Evolutionary conservation across 2,113 vertebrate genomes (phyloP), one percentile per base, ranked within the genome.

Genomic region (Isichthys henryi): DNA sequence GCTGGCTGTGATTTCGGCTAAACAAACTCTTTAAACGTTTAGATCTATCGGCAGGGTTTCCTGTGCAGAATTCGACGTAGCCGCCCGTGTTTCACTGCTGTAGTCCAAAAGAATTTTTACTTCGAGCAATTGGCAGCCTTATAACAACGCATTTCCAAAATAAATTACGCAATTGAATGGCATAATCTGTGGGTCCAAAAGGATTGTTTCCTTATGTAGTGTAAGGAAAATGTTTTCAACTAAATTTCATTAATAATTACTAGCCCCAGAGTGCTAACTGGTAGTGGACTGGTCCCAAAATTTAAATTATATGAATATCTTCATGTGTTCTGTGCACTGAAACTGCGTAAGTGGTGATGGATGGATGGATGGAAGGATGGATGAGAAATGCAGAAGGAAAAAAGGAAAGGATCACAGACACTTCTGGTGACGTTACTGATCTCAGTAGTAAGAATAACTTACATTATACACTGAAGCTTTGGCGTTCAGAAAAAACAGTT

Each of bases 401-500:
- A 5, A 46, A 21, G 35, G 23, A 7, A 49, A 48, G 39, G 43
- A 70, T 31, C 62, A 70, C 45, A 53, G 13, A 53, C 35, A 77
- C 13, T 43, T 77, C 35, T 43, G 74, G 4, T 80, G 35, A 35
- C 2, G 17, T 80, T 77, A 77, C 19, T 43, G 74, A 3, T 43
- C 31, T 77, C 35, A 43, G 31, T 35, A 77, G 70, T 43, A 80
- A 35, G 15, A 58, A 90, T 6, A 1, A 3, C 95, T 98, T 96
- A 99, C 98, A 96, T 98, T 97, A 92, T 96, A 97, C 27, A 99
- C 96, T 13, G 96, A 97, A 84, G 97, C 95, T 94, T 98, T 99
- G 3, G 98, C 98, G n/a, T 99, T 99, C 93, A 99, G 95, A 92
- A 98, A 99, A 94, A 99, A 99, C 86, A 99, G 95, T 92, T 99